Percentiles rank a stretch among this genome's conserved stretches.
Conservation (phyloP, 2,797 vertebrate species). For the Notolepis coatsorum region DNA sequence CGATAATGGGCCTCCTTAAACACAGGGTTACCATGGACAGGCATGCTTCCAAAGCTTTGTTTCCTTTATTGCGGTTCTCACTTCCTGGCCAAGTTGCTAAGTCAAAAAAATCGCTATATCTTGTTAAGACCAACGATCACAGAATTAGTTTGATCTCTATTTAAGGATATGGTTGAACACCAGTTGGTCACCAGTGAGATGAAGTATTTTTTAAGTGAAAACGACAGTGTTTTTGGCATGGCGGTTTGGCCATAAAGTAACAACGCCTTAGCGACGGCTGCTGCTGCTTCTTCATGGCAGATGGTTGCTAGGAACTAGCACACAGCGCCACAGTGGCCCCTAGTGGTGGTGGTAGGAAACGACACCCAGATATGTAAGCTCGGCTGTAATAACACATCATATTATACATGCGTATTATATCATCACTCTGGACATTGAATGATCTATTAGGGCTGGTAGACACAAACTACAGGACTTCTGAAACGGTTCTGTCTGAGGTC, state of each 20-base stretch:
- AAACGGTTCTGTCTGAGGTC: slow-evolving; percentile 51
- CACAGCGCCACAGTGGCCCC: slow-evolving; percentile 46
- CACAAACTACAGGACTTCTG: slow-evolving; percentile 71
- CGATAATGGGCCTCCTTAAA: slow-evolving; percentile 73
- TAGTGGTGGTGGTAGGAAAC: slow-evolving; percentile 11
- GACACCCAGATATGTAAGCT: not conserved
- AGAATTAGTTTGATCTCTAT: slow-evolving; percentile 22
- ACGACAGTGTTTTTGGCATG: slow-evolving; percentile 17
- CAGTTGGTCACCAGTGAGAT: slow-evolving; percentile 44
- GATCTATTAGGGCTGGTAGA: slow-evolving; percentile 70
- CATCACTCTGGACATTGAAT: slow-evolving; percentile 44
- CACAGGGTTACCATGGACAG: slow-evolving; percentile 78
- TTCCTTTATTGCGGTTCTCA: slow-evolving; percentile 65
- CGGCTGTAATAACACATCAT: slow-evolving; percentile 18
- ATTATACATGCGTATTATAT: slow-evolving; percentile 9
- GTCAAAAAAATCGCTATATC: slow-evolving; percentile 55
- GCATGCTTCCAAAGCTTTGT: slow-evolving; percentile 82
- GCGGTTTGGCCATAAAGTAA: slow-evolving; percentile 51
- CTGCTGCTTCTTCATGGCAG: slow-evolving; percentile 56
- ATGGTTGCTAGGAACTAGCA: slow-evolving; percentile 55
- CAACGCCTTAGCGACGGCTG: slow-evolving; percentile 45
- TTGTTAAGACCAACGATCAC: slow-evolving; percentile 35
- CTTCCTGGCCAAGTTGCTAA: slow-evolving; percentile 70
- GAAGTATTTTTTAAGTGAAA: not conserved
- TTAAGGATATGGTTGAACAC: slow-evolving; percentile 23